Conservation (phyloP, 2,888 invertebrate genomes). For the Synanthedon myopaeformis region DNA sequence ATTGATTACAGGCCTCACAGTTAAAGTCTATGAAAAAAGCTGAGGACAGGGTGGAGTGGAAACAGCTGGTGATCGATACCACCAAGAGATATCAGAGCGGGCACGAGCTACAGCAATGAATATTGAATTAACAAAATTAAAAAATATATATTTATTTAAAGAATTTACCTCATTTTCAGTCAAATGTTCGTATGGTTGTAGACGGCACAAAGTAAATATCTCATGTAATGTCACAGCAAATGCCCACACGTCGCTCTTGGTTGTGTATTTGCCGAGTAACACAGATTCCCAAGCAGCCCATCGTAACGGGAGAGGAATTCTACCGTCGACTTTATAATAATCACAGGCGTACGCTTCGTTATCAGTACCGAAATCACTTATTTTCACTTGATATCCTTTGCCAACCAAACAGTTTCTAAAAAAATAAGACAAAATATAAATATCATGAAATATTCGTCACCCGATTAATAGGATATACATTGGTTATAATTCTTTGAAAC, state of each 20-base stretch:
- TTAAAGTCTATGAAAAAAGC: no score
- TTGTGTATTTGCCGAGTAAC: conserved; percentile 84
- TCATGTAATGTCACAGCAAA: conserved; percentile 92
- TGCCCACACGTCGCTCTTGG: conserved; percentile 92
- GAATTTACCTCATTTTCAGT: conserved; percentile 77
- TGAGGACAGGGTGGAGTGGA: no score
- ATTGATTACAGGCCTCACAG: no score
- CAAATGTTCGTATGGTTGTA: conserved; percentile 81
- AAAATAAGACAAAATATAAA: conserved; percentile 3
- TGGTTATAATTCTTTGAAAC: no score
- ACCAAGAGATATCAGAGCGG: no score
- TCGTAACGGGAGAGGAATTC: conserved; percentile 83
- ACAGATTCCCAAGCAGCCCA: conserved; percentile 94
- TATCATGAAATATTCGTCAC: no score
- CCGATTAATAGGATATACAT: no score
- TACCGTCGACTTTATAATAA: conserved; percentile 82
- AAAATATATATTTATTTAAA: neutral
- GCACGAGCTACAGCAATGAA: no score
- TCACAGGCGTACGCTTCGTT: conserved; percentile 83
- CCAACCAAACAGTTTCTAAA: conserved; percentile 87
- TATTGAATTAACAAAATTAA: neutral
- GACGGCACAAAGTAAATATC: conserved; percentile 81
- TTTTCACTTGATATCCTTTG: conserved; percentile 83
- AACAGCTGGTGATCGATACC: no score
- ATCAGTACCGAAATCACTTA: conserved; percentile 88